Base-by-base conservation (phyloP, 2,113 vertebrate species). In the Muntiacus reevesi region DNA sequence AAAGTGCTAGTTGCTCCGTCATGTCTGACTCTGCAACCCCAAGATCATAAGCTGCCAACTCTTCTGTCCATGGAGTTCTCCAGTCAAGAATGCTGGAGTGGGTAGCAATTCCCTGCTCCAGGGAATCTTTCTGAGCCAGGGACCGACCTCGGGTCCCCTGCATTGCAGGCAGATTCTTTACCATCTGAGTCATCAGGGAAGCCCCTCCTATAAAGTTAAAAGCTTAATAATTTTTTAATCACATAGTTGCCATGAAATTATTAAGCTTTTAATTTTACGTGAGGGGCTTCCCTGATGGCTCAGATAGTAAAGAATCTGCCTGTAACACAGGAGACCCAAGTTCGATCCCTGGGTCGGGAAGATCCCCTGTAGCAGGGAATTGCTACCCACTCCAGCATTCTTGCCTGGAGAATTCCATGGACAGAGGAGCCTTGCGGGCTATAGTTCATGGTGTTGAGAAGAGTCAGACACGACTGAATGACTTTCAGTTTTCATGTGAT, bases 141-240 rank as follows among this genome's bases (percentile, higher is more conserved):
- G n/a, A 71, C 19, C 0, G n/a, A 40, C 23, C n/a, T 40, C 0
- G 0, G 10, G 67, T 67, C 36, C 19, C 54, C 17, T 55, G 19
- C 54, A 7, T 21, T 55, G 54, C 19, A 55, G 54, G 54, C 54
- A 55, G 54, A 55, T 21, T 55, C 54, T 55, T 55, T 55, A 55
- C 54, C 54, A 55, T 55, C 17, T 55, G 54, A 55, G 54, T 7
- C 19, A 21, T 19, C 54, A 55, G 17, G 54, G 54, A 55, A 8
- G 19, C 54, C 54, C 54, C 55, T 57, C 55, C 9, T 21, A 21
- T 23, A 57, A 90, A 96, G 64, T 25, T 55, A 90, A 79, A 81
- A 50, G 83, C 59, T 91, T 47, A 92, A 81, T 50, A 60, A 85
- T 74, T 79, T 36, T 21, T 60, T 28, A 36, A 67, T 36, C 50